Base-by-base conservation (phyloP, 2,113 vertebrate genomes). In the Amphiprion ocellaris region DNA sequence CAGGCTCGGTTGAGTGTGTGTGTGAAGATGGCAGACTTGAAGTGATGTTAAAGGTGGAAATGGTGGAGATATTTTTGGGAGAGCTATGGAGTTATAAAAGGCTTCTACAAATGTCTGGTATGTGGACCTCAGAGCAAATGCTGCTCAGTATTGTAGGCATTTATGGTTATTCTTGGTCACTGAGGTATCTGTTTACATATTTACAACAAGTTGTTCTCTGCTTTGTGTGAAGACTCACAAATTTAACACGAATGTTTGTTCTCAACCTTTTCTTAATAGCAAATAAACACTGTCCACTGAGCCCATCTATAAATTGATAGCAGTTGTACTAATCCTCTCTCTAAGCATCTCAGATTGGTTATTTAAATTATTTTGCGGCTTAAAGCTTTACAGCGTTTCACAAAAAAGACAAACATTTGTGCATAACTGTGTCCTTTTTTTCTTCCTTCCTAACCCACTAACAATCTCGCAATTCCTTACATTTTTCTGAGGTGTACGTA, bases 31-130 rank as follows among this genome's bases (percentile, higher is more conserved):
- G 72, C 19, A 61, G 74, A 50, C 62, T 61, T 60, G 53, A 84
- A 78, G 67, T 16, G 21, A 24, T 65, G 75, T 79, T 71, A 79
- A 78, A 79, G 69, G 66, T 70, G 72, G 82, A 37, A 11, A 77
- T 52, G 63, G 66, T 11, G 1, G 64, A 50, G 74, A 41, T 89
- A 88, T 85, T 83, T 85, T 81, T 49, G 77, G 86, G 73, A 68
- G 68, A 39, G 76, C 62, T 53, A 24, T 60, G 33, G 62, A 47
- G 66, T 69, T 88, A 83, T 81, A 85, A 83, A 85, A 72, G 66
- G 65, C 17, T 3, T 68, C 60, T 69, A 46, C 15, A 59, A 80
- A 77, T 69, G 56, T 72, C 52, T 72, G 79, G 56, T 50, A 85
- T 88, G 82, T 55, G 63, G 44, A 49, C 69, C 54, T 37, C 71